A percentile compares a stretch with the other conserved stretches of the same genome.
Evolutionary conservation across 1,140 invertebrate genomes (phyloP).

Genomic region (Varroa destructor): DNA sequence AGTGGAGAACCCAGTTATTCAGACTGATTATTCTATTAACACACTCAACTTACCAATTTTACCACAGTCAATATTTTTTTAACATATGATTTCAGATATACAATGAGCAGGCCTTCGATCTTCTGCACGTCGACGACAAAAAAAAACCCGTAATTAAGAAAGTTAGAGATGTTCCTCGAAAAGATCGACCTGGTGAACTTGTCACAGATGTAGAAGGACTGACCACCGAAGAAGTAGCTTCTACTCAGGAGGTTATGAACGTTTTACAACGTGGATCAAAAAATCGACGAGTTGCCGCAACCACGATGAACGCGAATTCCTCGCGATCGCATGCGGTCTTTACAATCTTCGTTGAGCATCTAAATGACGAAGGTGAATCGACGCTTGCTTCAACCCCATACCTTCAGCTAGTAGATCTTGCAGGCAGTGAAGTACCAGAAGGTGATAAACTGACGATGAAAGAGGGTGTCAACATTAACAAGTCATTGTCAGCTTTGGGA

Average conservation of each 20-base stretch:
- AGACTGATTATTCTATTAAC: too few species aligned
- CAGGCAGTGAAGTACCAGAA: constrained; percentile 22
- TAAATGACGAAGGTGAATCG: constrained; percentile 9
- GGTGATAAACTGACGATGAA: constrained; percentile 22
- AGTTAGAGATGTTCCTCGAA: constrained; percentile 8
- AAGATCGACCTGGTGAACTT: constrained; percentile 4
- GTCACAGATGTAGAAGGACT: constrained; percentile 18
- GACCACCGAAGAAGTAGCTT: constrained; percentile 8
- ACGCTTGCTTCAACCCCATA: constrained; percentile 20
- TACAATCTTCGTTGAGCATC: constrained; percentile 12
- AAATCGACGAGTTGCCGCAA: constrained; percentile 8
- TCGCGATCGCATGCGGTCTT: constrained; percentile 22
- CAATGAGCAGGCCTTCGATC: constrained; percentile 18
- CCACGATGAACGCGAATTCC: constrained; percentile 22
- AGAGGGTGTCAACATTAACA: constrained; percentile 23
- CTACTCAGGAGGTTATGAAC: constrained; percentile 16
- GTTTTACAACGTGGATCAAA: constrained; percentile 11
- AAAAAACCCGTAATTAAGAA: constrained; percentile 19
- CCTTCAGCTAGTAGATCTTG: constrained; percentile 9
- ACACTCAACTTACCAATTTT: not conserved
- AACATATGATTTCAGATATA: constrained; percentile 10
- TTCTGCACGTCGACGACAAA: constrained; percentile 16
- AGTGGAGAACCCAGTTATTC: too few species aligned
- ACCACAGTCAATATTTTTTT: not conserved
- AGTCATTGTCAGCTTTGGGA: constrained; percentile 7